Conservation (phyloP, 2,113 vertebrate species). For the Festucalex cinctus region DNA sequence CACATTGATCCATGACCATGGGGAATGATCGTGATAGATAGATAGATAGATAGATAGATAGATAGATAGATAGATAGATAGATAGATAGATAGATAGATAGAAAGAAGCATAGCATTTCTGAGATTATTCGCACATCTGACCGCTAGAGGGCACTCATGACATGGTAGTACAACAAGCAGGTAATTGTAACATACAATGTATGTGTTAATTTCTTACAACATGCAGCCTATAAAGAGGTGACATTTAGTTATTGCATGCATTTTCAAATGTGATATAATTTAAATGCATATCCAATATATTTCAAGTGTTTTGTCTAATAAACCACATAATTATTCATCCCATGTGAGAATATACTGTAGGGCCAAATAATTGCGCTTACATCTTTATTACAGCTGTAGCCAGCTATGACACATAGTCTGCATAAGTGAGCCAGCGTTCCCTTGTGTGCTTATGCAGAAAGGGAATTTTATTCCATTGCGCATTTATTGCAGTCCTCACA, state of each 20-base stretch:
- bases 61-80: neutral
- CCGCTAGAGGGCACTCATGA: slow-evolving; percentile 68
- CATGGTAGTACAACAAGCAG: slow-evolving; percentile 39
- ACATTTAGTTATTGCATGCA: neutral
- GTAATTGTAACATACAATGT: neutral
- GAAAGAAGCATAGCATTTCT: neutral
- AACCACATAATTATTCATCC: neutral
- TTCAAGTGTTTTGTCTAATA: neutral
- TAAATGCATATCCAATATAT: neutral
- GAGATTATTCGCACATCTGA: slow-evolving; percentile 13
- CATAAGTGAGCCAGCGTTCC: neutral
- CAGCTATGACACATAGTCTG: neutral
- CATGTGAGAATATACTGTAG: neutral
- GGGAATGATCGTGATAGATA: no score
- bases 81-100: neutral
- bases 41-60: no score
- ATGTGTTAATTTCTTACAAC: neutral
- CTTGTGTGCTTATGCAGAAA: neutral
- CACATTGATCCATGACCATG: no score
- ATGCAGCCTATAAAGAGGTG: neutral
- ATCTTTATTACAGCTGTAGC: neutral
- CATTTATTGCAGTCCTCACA: neutral
- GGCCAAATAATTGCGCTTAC: neutral
- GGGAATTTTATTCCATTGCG: neutral
- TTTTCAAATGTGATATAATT: neutral